Conservation (phyloP, 2,888 invertebrate genomes). For the Drosophila robusta region DNA sequence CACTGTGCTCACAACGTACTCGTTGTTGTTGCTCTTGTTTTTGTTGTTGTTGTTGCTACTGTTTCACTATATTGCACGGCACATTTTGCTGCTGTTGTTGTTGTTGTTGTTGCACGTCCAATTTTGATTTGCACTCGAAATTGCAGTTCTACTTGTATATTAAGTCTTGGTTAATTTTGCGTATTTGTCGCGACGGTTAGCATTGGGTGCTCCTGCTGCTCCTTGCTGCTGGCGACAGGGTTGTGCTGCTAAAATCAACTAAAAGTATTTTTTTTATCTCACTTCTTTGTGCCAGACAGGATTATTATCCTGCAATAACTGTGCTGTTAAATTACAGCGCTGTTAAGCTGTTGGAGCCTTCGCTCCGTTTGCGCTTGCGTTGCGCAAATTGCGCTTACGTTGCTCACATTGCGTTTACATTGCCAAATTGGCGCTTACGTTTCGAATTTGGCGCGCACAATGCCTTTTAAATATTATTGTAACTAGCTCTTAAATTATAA, state of each 20-base stretch:
- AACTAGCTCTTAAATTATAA: too few relatives aligned
- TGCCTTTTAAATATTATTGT: not conserved
- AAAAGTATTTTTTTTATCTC: constrained; percentile 52
- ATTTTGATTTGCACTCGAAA: constrained; percentile 38
- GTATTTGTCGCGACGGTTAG: constrained; percentile 55
- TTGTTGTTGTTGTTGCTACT: constrained; percentile 19
- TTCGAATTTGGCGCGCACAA: not conserved
- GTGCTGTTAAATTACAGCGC: constrained; percentile 25
- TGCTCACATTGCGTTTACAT: constrained; percentile 9
- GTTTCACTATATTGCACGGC: constrained; percentile 46
- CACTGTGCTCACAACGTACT: constrained; percentile 40
- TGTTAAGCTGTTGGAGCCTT: constrained; percentile 22
- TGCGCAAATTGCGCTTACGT: constrained; percentile 19
- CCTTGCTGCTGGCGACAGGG: constrained; percentile 67
- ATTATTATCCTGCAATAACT: constrained; percentile 54
- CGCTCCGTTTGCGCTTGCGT: constrained; percentile 9
- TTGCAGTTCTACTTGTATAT: constrained; percentile 38
- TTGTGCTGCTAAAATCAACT: constrained; percentile 74
- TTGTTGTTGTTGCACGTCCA: constrained; percentile 39
- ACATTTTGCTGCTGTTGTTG: constrained; percentile 44
- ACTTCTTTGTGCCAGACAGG: constrained; percentile 23
- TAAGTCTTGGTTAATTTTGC: constrained; percentile 45
- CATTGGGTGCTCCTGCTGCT: constrained; percentile 53
- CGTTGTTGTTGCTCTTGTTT: constrained; percentile 22
- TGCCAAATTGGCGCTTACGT: constrained; percentile 7